Percentiles rank a stretch among this genome's conserved stretches.
Conservation (phyloP, 2,113 vertebrate genomes). For the Cettia cetti region DNA sequence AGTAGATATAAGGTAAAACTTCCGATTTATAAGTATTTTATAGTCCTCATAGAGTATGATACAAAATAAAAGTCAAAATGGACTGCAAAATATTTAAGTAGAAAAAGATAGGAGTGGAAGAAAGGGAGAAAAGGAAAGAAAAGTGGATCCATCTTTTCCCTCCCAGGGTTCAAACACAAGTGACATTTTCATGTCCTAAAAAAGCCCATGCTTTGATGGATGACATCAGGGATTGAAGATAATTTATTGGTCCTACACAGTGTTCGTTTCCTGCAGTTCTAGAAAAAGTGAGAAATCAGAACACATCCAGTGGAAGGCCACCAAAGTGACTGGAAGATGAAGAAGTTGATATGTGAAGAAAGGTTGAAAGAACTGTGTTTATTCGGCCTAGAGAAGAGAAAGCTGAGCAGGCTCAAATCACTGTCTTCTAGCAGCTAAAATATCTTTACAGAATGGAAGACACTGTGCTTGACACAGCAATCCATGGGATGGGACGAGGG, state of each 20-base stretch:
- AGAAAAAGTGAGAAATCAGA: not conserved
- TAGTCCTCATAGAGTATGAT: not conserved
- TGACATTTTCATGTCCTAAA: not conserved
- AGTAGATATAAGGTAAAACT: not conserved
- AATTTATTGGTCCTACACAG: not conserved
- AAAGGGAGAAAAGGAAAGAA: not conserved
- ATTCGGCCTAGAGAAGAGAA: not conserved
- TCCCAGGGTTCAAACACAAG: not conserved
- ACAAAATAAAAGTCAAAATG: not conserved
- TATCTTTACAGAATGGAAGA: not conserved
- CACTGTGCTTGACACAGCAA: not conserved
- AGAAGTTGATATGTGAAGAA: not conserved
- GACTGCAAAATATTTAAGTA: not conserved
- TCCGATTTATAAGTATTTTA: not conserved
- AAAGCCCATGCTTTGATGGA: not conserved
- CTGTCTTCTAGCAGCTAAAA: not conserved
- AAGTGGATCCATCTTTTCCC: not conserved
- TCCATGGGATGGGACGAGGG: not conserved
- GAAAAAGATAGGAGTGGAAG: not conserved
- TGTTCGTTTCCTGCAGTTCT: not conserved
- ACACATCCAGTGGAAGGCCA: not conserved
- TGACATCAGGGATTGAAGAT: not conserved
- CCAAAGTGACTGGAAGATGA: too few species aligned
- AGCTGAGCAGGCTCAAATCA: not conserved
- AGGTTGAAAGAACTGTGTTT: not conserved